phyloP scores from a whole-genome alignment of 2,113 vertebrate genomes.

The Actenoides hombroni region DNA sequence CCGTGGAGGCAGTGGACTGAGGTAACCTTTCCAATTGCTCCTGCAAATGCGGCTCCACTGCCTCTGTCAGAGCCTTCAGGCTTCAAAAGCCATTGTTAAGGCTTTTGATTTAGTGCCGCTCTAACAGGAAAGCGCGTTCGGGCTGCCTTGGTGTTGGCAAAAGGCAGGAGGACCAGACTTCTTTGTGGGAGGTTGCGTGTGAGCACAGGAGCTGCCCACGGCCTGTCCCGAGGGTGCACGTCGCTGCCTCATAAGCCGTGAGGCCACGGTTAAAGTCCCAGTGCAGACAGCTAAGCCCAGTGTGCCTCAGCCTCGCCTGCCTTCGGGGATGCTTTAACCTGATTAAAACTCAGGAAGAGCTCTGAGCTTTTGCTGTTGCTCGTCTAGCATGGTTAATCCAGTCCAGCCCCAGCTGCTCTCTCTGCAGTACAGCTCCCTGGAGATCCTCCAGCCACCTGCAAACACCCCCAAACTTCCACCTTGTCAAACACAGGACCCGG shows the following conservation, averaged over 20 bases:
- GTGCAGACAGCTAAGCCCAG: background rate
- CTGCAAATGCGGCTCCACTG: background rate
- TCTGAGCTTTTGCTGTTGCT: background rate
- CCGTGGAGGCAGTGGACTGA: background rate
- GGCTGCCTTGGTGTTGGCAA: background rate
- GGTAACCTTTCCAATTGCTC: background rate
- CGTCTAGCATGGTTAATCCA: background rate
- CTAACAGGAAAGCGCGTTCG: background rate
- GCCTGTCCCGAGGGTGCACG: background rate
- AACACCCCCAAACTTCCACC: background rate
- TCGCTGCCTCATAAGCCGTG: accelerated
- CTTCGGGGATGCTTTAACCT: background rate
- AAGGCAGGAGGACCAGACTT: background rate
- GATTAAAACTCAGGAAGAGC: background rate
- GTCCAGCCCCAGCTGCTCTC: background rate
- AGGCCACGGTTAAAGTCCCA: background rate
- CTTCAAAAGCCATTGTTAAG: background rate
- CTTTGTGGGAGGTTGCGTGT: accelerated
- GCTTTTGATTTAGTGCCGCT: background rate
- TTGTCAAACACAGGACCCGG: background rate
- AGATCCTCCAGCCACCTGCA: background rate
- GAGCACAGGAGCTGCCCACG: accelerated
- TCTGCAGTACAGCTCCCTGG: background rate
- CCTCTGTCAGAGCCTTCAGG: background rate
- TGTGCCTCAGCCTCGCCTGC: background rate